Base-by-base conservation (phyloP, 1,140 invertebrate genomes). In the Drosophila trapezifrons region DNA sequence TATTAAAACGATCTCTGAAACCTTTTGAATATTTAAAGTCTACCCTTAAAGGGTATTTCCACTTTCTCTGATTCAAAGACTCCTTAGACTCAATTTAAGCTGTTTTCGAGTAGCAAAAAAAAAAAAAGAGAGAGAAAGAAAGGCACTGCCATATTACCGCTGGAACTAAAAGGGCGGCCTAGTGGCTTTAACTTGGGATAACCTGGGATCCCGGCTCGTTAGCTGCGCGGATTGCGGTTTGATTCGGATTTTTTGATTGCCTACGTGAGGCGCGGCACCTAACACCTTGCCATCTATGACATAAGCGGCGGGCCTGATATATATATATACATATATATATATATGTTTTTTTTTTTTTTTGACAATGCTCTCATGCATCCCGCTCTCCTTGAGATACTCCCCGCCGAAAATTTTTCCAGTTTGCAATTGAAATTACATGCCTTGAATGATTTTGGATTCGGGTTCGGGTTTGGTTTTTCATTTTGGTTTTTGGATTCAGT, bases 341-440 rank as follows among this genome's bases (percentile, higher is more conserved):
- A n/a, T n/a, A n/a, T n/a, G n/a, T n/a, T n/a, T n/a, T n/a, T 40
- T 3, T 64, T 25, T 55, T 58, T 67, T 82, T 83, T 82, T 84
- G 78, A 86, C 81, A 86, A 78, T 86, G 69, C 58, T 42, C 42
- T 25, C 37, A 37, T 18, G 32, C 54, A 29, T 52, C 51, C 25
- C 45, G n/a, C 45, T 46, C 25, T 37, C 32, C 27, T n/a, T 18
- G 18, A 37, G 51, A 54, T 54, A n/a, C n/a, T 20, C 49, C 49
- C 29, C 49, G 18, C 32, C 51, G 32, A 32, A 54, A 52, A 54
- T n/a, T 45, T 66, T 25, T 22, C 58, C 54, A 45, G 75, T 78
- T 81, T 66, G 79, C 79, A 77, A 81, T 73, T 60, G 45, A 82
- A 83, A 87, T 86, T 86, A 79, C 67, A 86, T 87, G 71, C 76